These are phyloP conservation scores for Heliconius congener DNA, from an alignment of 1,140 invertebrate genomes.

Conservation along the genomic window DNA sequence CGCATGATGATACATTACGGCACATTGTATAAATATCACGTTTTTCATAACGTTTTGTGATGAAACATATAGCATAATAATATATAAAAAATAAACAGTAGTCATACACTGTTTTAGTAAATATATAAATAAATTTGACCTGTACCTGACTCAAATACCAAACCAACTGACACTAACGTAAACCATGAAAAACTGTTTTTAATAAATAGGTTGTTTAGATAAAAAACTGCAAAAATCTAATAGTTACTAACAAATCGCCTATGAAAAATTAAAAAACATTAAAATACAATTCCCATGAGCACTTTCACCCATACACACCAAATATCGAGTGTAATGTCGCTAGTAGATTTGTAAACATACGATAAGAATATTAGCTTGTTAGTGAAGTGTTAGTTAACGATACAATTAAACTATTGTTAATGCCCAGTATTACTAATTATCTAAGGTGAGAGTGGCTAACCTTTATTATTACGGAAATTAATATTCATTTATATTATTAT, in stretches of 20 bases:
- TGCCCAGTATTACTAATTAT: not conserved
- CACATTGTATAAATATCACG: not conserved
- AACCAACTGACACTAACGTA: not conserved
- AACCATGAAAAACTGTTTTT: not conserved
- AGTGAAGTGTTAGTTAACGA: not conserved
- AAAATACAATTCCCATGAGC: not conserved
- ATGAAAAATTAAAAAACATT: not conserved
- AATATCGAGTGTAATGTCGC: not conserved
- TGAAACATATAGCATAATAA: not conserved
- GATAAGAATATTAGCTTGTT: conserved; percentile 7
- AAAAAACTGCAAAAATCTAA: not conserved
- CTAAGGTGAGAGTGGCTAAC: not conserved
- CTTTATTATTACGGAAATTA: not conserved
- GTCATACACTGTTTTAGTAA: not conserved
- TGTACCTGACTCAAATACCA: not conserved
- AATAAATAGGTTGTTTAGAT: not conserved
- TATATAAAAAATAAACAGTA: not conserved
- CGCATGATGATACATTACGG: not conserved
- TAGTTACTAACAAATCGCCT: not conserved
- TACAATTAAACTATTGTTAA: not conserved
- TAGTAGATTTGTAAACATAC: not conserved
- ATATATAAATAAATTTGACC: not conserved
- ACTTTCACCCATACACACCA: not conserved
- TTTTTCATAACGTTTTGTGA: not conserved
- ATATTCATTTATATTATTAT: not conserved